Conservation (phyloP, 1,140 invertebrate genomes). For the Lepidurus arcticus region DNA sequence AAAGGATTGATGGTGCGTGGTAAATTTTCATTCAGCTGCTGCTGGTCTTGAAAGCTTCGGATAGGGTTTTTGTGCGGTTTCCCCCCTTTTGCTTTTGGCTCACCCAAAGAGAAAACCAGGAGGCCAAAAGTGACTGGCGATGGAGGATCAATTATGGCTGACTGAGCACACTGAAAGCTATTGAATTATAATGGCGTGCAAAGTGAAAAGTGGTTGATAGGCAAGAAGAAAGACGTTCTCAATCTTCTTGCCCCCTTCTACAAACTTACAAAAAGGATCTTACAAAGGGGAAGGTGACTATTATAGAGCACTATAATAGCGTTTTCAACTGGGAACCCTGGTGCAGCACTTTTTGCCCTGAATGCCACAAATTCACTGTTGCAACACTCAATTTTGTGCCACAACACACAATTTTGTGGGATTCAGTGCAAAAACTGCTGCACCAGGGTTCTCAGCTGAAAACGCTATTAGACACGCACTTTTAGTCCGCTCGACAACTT, state of each 20-base stretch:
- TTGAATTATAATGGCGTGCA: slow-evolving; percentile 15
- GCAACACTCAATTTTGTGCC: too few relatives aligned
- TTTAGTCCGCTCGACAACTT: background rate
- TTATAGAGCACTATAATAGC: background rate
- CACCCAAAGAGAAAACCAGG: background rate
- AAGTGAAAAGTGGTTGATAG: slow-evolving; percentile 18
- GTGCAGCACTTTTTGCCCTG: too few relatives aligned
- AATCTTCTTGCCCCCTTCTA: background rate
- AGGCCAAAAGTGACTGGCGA: background rate
- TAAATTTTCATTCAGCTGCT: slow-evolving; percentile 19
- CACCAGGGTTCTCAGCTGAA: too few relatives aligned
- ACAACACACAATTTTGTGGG: too few relatives aligned
- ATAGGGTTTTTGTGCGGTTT: background rate
- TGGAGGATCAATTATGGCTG: slow-evolving; percentile 13
- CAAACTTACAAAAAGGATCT: background rate
- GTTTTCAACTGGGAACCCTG: too few relatives aligned
- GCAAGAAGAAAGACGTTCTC: slow-evolving; percentile 17
- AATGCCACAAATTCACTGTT: too few relatives aligned
- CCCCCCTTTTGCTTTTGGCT: background rate
- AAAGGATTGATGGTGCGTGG: background rate
- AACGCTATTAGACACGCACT: slow-evolving; percentile 2
- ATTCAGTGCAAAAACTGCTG: too few relatives aligned
- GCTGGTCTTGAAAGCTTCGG: background rate
- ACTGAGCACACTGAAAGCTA: slow-evolving; percentile 18
- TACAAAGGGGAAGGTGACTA: background rate